Evolutionary conservation across 2,888 invertebrate genomes (phyloP).

Genomic region (Hetaerina titia): DNA sequence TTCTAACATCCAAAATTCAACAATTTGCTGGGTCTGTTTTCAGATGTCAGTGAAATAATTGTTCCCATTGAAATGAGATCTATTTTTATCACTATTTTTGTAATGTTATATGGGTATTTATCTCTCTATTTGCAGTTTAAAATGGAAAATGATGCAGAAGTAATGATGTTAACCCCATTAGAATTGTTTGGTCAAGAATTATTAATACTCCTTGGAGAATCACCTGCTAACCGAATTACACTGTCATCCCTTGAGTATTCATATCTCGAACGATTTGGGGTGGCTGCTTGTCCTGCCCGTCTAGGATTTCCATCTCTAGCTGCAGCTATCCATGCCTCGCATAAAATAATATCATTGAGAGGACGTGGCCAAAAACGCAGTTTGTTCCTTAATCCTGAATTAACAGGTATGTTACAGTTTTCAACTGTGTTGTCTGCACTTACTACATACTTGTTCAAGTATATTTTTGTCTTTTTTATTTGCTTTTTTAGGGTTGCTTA

Average conservation of each 20-base stretch:
- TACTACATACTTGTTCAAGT: not conserved
- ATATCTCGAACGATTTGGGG: slow-evolving; percentile 44
- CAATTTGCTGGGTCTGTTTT: too few species aligned
- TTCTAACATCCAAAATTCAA: too few species aligned
- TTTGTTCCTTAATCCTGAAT: slow-evolving; percentile 35
- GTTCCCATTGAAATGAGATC: not conserved
- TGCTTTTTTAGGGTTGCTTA: not conserved
- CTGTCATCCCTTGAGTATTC: slow-evolving; percentile 17
- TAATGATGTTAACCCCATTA: slow-evolving; percentile 41
- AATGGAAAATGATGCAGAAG: slow-evolving; percentile 29
- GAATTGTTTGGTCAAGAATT: slow-evolving; percentile 41
- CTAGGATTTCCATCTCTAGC: slow-evolving; percentile 43
- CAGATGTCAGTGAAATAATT: too few species aligned
- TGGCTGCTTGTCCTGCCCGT: slow-evolving; percentile 59
- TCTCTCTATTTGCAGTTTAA: not conserved
- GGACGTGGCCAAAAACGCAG: slow-evolving; percentile 34
- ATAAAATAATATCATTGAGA: slow-evolving; percentile 51
- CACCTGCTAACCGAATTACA: not conserved
- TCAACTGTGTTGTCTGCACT: not conserved
- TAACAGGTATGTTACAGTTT: not conserved
- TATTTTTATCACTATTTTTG: not conserved
- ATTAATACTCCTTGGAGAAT: slow-evolving; percentile 23
- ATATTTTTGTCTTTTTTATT: not conserved
- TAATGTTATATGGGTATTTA: not conserved
- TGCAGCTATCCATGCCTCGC: slow-evolving; percentile 35